phyloP scores from a whole-genome alignment of 2,888 invertebrate species.

The Leucophora obtusa region DNA sequence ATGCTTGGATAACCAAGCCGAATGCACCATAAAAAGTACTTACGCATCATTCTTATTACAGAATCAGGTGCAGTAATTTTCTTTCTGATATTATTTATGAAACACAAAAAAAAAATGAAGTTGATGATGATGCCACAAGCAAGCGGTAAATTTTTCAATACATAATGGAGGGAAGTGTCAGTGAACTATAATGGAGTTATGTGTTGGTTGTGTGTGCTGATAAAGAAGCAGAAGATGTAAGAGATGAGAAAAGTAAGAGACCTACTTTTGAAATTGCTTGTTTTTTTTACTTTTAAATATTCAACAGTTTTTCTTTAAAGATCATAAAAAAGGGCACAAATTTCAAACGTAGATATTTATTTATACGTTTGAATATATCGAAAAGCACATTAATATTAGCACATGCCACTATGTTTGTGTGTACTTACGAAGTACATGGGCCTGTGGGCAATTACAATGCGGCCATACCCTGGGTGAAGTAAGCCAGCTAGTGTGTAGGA shows the following conservation, averaged over 20 bases:
- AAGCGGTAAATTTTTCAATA: conserved; percentile 20
- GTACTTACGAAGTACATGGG: too few relatives aligned
- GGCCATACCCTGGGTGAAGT: too few relatives aligned
- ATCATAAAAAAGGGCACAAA: conserved; percentile 21
- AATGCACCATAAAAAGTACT: conserved; percentile 15
- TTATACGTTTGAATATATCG: too few relatives aligned
- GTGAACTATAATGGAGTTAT: conserved; percentile 59
- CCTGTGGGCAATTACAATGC: too few relatives aligned
- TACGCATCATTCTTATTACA: conserved; percentile 57
- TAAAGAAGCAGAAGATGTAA: not conserved
- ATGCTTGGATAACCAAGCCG: conserved; percentile 1
- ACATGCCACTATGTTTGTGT: too few relatives aligned
- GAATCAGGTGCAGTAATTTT: conserved; percentile 56
- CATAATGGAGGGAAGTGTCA: conserved; percentile 51
- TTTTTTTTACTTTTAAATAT: conserved; percentile 22
- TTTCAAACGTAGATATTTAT: too few relatives aligned
- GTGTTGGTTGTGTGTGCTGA: conserved; percentile 32
- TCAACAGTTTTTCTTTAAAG: not conserved
- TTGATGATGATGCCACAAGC: conserved; percentile 45
- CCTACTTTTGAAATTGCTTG: conserved; percentile 40
- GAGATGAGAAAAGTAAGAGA: conserved; percentile 24
- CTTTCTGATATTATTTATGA: conserved; percentile 36
- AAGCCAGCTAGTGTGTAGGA: too few relatives aligned
- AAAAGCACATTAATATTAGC: too few relatives aligned
- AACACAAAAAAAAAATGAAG: not conserved